phyloP scores from a whole-genome alignment of 2,113 vertebrate genomes.

The Spea multiplicata region DNA sequence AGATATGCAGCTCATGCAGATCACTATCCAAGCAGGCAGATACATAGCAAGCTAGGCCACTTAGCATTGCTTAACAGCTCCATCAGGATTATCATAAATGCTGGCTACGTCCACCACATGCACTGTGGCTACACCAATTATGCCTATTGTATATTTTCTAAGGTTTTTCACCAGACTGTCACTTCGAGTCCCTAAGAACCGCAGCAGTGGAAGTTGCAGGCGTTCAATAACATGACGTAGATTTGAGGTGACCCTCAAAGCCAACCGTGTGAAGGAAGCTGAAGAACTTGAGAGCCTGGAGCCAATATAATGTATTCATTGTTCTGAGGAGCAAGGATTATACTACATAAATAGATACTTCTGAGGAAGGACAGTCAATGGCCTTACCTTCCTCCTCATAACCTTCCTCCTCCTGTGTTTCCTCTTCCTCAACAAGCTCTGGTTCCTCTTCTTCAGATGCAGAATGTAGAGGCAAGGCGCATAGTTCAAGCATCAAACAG shows the following conservation, averaged over 20 bases:
- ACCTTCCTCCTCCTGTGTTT: conserved; percentile 14
- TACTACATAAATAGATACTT: not conserved
- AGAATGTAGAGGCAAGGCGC: conserved; percentile 12
- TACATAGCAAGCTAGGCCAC: not conserved
- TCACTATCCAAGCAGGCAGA: conserved; percentile 11
- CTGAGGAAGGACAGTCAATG: conserved; percentile 13
- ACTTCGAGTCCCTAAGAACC: no score
- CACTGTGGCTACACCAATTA: no score
- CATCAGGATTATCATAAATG: not conserved
- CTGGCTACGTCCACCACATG: not conserved
- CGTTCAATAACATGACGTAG: no score
- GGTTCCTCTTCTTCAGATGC: conserved; percentile 32
- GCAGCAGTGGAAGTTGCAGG: no score
- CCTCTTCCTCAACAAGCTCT: conserved; percentile 9
- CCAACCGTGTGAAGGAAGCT: no score
- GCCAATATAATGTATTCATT: no score
- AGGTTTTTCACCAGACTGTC: no score
- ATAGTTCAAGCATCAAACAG: conserved; percentile 30
- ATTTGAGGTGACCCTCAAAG: no score
- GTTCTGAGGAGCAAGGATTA: not conserved
- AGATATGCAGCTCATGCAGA: conserved; percentile 31
- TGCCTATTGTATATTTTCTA: no score
- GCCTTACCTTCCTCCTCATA: conserved; percentile 46
- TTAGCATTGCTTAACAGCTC: not conserved
- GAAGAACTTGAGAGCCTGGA: no score